Evolutionary conservation across 1,140 invertebrate genomes (phyloP).

Genomic region (Heliconius congener): DNA sequence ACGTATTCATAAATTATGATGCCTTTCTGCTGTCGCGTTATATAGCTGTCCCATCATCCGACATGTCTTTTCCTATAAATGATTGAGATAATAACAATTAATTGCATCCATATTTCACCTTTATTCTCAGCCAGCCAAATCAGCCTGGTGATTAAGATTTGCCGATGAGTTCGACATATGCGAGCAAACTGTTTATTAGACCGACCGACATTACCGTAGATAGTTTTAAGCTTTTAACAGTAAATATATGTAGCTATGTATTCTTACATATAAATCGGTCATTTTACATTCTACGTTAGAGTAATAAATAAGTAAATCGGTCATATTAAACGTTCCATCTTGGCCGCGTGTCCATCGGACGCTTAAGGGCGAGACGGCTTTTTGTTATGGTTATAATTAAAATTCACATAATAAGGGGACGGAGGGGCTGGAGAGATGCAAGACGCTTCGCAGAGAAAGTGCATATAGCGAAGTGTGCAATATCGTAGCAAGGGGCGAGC

Average conservation of each 20-base stretch:
- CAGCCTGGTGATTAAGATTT: too few relatives aligned
- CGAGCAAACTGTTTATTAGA: too few relatives aligned
- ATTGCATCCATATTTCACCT: neutral
- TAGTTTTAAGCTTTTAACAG: too few relatives aligned
- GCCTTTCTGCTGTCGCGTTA: neutral
- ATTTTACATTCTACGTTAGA: neutral
- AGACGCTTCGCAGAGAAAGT: slow-evolving; percentile 35
- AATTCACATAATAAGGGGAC: slow-evolving; percentile 42
- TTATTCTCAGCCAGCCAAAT: too few relatives aligned
- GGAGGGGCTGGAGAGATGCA: slow-evolving; percentile 34
- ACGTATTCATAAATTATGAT: too few relatives aligned
- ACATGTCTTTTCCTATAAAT: neutral
- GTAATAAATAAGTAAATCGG: neutral
- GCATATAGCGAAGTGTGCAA: slow-evolving; percentile 32
- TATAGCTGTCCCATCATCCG: neutral
- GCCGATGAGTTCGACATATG: too few relatives aligned
- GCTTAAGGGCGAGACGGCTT: slow-evolving; percentile 28
- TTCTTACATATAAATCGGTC: neutral
- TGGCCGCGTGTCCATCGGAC: slow-evolving; percentile 30
- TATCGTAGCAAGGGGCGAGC: slow-evolving; percentile 27
- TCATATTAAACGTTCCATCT: slow-evolving; percentile 19
- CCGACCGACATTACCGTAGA: too few relatives aligned
- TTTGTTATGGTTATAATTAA: slow-evolving; percentile 42
- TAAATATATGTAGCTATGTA: neutral
- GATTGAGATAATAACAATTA: neutral